These are phyloP conservation scores for Calliphora vicina DNA, from an alignment of 1,140 invertebrate species.

Conservation along the genomic window DNA sequence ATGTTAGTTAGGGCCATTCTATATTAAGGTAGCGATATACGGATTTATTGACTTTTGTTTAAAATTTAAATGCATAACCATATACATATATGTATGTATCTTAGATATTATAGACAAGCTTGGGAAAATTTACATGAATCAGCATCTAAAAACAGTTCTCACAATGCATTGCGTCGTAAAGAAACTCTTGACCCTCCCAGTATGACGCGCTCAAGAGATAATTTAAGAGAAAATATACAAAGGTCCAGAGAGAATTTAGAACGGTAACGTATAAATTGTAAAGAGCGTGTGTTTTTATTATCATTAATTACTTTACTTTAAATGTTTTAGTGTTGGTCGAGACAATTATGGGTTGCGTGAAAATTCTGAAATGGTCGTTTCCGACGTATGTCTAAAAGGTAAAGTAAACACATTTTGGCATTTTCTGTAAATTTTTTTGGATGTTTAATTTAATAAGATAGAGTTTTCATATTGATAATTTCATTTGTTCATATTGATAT, in stretches of 20 bases:
- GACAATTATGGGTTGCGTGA: conserved; percentile 76
- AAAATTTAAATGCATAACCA: background rate
- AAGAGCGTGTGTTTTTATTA: background rate
- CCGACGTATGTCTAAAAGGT: conserved; percentile 69
- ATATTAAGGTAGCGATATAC: no score
- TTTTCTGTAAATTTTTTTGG: background rate
- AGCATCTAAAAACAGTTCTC: conserved; percentile 65
- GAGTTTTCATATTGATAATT: no score
- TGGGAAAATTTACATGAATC: conserved; percentile 92
- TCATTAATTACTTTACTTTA: background rate
- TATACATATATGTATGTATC: conserved; percentile 3
- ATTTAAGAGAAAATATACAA: conserved; percentile 62
- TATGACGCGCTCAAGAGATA: conserved; percentile 61
- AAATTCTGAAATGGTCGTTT: conserved; percentile 82
- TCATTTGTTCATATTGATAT: no score
- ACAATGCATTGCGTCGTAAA: conserved; percentile 70
- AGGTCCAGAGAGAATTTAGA: conserved; percentile 64
- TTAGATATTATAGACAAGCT: conserved; percentile 80
- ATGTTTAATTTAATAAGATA: background rate
- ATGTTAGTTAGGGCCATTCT: no score
- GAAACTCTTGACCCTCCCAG: conserved; percentile 76
- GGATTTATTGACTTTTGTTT: no score
- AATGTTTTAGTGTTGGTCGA: conserved; percentile 52
- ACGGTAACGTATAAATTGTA: conserved; percentile 46
- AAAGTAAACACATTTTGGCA: background rate